phyloP scores from a whole-genome alignment of 2,113 vertebrate genomes.

The Bostrychus sinensis region DNA sequence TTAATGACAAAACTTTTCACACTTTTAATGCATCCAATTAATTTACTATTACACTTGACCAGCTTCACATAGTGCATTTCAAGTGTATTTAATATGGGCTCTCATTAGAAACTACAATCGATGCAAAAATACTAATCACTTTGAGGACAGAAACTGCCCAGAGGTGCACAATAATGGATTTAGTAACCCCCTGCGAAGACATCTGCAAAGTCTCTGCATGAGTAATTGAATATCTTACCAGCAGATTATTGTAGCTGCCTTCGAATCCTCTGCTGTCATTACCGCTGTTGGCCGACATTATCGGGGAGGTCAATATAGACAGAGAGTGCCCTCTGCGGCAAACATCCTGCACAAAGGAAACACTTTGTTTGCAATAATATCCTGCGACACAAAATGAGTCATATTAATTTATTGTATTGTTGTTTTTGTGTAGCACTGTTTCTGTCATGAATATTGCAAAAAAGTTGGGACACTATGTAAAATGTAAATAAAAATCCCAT shows the following conservation, averaged over 20 bases:
- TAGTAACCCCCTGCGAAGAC: slow-evolving; percentile 1
- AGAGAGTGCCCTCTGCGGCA: slow-evolving; percentile 16
- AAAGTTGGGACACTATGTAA: too few relatives aligned
- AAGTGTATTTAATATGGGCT: neutral
- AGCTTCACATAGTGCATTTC: neutral
- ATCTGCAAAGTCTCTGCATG: neutral
- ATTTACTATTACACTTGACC: too few relatives aligned
- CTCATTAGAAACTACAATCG: neutral
- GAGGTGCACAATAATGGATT: slow-evolving; percentile 4
- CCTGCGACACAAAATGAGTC: neutral
- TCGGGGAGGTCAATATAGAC: slow-evolving; percentile 47
- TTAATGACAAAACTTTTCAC: too few relatives aligned
- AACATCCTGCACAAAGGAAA: slow-evolving; percentile 15
- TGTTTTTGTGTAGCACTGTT: too few relatives aligned
- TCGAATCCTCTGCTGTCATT: slow-evolving; percentile 30
- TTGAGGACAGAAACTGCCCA: neutral
- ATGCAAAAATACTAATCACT: neutral
- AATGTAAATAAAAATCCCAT: too few relatives aligned
- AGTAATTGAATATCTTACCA: slow-evolving; percentile 37
- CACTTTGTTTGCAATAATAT: slow-evolving; percentile 39
- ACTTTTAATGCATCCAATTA: too few relatives aligned
- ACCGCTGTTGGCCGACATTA: slow-evolving; percentile 34
- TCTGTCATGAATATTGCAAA: too few relatives aligned
- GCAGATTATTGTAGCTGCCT: slow-evolving; percentile 1
- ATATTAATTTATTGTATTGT: neutral